Evolutionary conservation across 2,113 vertebrate genomes (phyloP), one percentile per base, ranked within the genome.

Genomic region (Elanus axillaris): DNA sequence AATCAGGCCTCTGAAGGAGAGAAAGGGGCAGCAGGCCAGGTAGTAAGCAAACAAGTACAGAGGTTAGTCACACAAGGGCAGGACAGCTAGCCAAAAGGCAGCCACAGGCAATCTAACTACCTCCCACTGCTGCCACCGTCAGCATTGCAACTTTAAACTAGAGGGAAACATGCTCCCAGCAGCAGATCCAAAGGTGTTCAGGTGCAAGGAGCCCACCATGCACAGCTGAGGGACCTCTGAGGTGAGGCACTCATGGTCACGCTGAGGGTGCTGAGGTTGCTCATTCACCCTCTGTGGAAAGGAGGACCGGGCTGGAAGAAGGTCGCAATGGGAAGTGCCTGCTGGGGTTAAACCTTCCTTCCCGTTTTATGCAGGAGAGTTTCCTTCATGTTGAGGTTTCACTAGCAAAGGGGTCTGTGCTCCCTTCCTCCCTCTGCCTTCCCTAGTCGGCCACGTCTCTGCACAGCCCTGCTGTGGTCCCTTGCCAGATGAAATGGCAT

Each of bases 1-100:
- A 89, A 99, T 99, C 76, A 99, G 98, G 86, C 99, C 99, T 96
- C 99, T 99, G 98, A 15, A 88, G 86, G 69, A 69, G 62, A 3
- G 29, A 36, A 96, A 29, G 56, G 64, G 68, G 72, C 36, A 88
- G 76, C 15, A 34, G 32, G 81, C 48, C 83, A 94, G 53, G 78
- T 74, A 86, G 31, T 3, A 90, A 66, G 71, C 69, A 97, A 96
- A 97, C 91, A 95, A 73, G 76, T 7, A 31, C 42, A 82, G 48
- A 90, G 55, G 81, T 97, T 74, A 94, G 66, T 85, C 77, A 90
- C 93, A 36, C 64, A 56, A 22, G n/a, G 55, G 73, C 53, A 79
- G 69, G 64, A 62, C 4, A 4, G 36, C 40, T 81, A 73, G 92
- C 43, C 55, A 58, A 36, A 56, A 87, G 73, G 64, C 87, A 88